Evolutionary conservation across 2,888 invertebrate genomes (phyloP).

Genomic region (Cataglyphis albicans): DNA sequence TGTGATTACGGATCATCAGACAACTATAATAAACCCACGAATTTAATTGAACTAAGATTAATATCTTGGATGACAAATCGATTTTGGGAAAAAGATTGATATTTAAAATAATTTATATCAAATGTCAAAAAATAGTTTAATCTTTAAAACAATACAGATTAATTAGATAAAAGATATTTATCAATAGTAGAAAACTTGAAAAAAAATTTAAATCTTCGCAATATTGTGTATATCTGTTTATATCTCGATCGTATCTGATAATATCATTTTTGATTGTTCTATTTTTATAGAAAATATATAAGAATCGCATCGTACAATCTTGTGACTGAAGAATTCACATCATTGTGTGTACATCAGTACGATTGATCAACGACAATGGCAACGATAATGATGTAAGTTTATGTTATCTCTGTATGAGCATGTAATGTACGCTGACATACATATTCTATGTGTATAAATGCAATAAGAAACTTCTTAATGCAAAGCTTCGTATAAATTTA

Average conservation of each 20-base stretch:
- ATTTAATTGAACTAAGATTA: too few species aligned
- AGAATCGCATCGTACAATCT: not conserved
- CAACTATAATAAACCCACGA: too few species aligned
- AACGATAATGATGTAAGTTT: conserved; percentile 28
- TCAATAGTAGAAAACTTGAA: too few species aligned
- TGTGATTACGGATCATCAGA: too few species aligned
- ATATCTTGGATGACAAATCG: too few species aligned
- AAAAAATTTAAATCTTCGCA: too few species aligned
- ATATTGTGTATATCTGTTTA: too few species aligned
- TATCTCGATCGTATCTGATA: not conserved
- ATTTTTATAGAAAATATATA: not conserved
- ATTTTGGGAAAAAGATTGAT: too few species aligned
- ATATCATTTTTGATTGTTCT: not conserved
- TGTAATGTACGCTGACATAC: not conserved
- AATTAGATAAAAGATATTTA: too few species aligned
- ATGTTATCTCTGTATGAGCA: not conserved
- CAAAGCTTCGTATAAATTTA: not conserved
- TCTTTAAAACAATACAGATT: too few species aligned
- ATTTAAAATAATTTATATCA: too few species aligned
- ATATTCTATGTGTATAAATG: not conserved
- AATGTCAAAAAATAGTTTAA: too few species aligned
- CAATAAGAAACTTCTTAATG: not conserved
- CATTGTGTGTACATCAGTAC: not conserved
- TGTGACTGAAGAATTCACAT: not conserved
- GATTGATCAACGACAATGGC: not conserved